phyloP scores from a whole-genome alignment of 2,888 invertebrate species.

The Drosophila maculinotata region DNA sequence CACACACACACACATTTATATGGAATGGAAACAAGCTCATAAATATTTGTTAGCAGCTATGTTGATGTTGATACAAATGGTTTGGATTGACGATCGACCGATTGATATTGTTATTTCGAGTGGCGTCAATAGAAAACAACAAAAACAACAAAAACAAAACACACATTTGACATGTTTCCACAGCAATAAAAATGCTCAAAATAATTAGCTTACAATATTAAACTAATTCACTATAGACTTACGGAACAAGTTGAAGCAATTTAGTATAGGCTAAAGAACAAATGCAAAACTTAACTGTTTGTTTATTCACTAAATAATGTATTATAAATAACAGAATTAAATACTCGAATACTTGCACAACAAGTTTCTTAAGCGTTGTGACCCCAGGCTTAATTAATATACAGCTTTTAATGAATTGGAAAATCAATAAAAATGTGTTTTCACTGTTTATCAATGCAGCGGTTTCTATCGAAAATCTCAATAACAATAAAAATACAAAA shows the following conservation, averaged over 20 bases:
- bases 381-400: neutral
- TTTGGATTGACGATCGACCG: constrained; percentile 45
- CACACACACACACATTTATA: neutral
- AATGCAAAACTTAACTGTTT: neutral
- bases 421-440: constrained; percentile 1
- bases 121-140: constrained; percentile 11
- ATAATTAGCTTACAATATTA: constrained; percentile 3
- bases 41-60: constrained; percentile 69
- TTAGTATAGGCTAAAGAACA: neutral
- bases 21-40: constrained; percentile 65
- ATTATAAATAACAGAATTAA: neutral
- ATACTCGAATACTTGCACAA: neutral
- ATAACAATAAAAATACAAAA: neutral
- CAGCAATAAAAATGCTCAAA: constrained; percentile 8
- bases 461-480: neutral
- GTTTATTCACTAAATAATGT: neutral
- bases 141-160: constrained; percentile 19
- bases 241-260: no score
- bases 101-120: constrained; percentile 17
- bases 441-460: neutral
- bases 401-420: neutral
- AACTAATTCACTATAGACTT: no score
- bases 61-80: constrained; percentile 78
- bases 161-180: constrained; percentile 46
- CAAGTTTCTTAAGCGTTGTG: neutral